These are phyloP conservation scores for Zeuzera pyrina DNA, from an alignment of 2,888 invertebrate genomes.

Conservation along the genomic window DNA sequence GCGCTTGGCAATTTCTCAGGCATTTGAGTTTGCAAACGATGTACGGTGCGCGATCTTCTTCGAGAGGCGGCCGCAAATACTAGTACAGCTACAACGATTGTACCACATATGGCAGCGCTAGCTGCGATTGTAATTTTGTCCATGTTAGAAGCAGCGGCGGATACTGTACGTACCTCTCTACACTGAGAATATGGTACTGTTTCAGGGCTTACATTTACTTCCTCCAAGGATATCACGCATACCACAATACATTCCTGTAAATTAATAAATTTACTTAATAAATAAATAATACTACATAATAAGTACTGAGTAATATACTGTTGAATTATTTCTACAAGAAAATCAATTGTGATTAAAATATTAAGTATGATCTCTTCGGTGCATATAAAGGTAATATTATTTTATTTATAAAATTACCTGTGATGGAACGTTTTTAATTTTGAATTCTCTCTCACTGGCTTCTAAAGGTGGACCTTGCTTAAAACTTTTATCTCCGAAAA, in stretches of 20 bases:
- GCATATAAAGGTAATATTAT: background rate
- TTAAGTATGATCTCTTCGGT: background rate
- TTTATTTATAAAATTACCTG: constrained; percentile 70
- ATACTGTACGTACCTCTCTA: constrained; percentile 89
- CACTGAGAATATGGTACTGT: constrained; percentile 90
- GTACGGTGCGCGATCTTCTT: constrained; percentile 83
- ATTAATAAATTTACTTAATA: constrained; percentile 6
- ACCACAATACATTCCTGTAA: constrained; percentile 92
- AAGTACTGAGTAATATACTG: background rate
- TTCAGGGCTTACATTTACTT: constrained; percentile 89
- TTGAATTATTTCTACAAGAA: background rate
- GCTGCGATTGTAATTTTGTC: constrained; percentile 96
- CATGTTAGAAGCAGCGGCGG: constrained; percentile 89
- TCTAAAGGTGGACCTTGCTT: constrained; percentile 92
- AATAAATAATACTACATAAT: background rate
- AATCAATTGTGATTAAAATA: background rate
- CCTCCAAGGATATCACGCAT: constrained; percentile 92
- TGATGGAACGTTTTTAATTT: constrained; percentile 92
- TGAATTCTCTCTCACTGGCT: constrained; percentile 91
- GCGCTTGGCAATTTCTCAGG: constrained; percentile 82
- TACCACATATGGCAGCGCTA: constrained; percentile 93
- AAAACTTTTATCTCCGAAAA: constrained; percentile 92
- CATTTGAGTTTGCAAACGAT: constrained; percentile 79
- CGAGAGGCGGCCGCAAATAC: constrained; percentile 91
- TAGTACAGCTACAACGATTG: constrained; percentile 91